phyloP scores from a whole-genome alignment of 2,113 vertebrate genomes.

The Acanthochromis polyacanthus region DNA sequence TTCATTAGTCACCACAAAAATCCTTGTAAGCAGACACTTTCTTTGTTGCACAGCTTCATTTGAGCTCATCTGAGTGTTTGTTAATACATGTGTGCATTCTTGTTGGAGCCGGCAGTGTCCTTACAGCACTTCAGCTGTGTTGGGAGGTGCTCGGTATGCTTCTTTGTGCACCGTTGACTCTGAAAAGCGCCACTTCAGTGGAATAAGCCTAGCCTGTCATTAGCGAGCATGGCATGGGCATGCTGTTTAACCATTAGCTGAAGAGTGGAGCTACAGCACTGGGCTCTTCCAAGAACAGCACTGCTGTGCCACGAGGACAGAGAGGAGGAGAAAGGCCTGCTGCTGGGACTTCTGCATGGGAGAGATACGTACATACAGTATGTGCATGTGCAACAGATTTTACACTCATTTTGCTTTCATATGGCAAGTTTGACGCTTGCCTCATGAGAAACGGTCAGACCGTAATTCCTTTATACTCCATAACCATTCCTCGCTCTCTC shows the following conservation, averaged over 20 bases:
- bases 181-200: conserved; percentile 75
- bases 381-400: conserved; percentile 6
- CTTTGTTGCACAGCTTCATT: conserved; percentile 24
- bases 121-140: conserved; percentile 66
- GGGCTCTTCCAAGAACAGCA: conserved; percentile 70
- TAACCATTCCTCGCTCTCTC: conserved; percentile 24
- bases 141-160: conserved; percentile 59
- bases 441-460: conserved; percentile 38
- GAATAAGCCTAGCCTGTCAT: conserved; percentile 80
- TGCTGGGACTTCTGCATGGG: conserved; percentile 25
- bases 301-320: conserved; percentile 65
- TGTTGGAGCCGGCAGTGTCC: conserved; percentile 63
- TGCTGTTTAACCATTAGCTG: conserved; percentile 77
- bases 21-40: conserved; percentile 44
- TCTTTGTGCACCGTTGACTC: conserved; percentile 66
- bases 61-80: conserved; percentile 42
- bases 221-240: conserved; percentile 78
- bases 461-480: conserved; percentile 41
- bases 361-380: background rate
- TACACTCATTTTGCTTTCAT: conserved; percentile 42
- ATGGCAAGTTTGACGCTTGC: conserved; percentile 51
- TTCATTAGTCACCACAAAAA: conserved; percentile 31
- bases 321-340: conserved; percentile 37
- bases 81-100: conserved; percentile 53
- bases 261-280: conserved; percentile 55